phyloP scores from a whole-genome alignment of 2,113 vertebrate genomes.

The Hymenochirus boettgeri region DNA sequence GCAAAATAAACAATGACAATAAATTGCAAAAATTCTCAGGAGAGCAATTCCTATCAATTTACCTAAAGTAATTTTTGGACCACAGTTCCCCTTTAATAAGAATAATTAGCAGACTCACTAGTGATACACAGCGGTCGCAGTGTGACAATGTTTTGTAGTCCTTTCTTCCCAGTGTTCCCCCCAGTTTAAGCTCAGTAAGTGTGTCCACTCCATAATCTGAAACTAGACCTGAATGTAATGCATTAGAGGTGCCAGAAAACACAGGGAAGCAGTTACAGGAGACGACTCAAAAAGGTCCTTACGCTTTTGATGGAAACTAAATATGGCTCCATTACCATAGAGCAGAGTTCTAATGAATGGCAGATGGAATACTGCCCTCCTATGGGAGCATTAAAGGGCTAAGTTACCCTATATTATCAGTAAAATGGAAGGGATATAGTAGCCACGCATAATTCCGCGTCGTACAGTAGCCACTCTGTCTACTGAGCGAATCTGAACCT shows the following conservation, averaged over 20 bases:
- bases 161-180: too few species aligned
- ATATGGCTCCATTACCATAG: conserved; percentile 19
- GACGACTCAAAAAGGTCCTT: conserved; percentile 11
- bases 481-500: background rate
- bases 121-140: too few species aligned
- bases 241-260: conserved; percentile 24
- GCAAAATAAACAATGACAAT: too few species aligned
- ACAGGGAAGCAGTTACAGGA: conserved; percentile 12
- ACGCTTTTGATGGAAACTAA: conserved; percentile 26
- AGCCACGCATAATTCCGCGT: conserved; percentile 19
- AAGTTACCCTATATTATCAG: conserved; percentile 25
- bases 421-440: conserved; percentile 8
- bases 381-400: conserved; percentile 31
- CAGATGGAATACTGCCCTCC: conserved; percentile 32
- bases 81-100: too few species aligned
- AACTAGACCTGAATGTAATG: conserved; percentile 14
- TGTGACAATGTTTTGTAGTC: too few species aligned
- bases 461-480: conserved; percentile 30
- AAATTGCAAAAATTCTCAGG: too few species aligned
- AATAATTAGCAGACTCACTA: too few species aligned
- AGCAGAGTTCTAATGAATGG: conserved; percentile 31
- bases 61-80: too few species aligned
- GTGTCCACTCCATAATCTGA: conserved; percentile 15
- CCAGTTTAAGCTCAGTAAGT: too few species aligned
- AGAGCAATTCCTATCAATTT: too few species aligned